Evolutionary conservation across 2,113 vertebrate genomes (phyloP).

Genomic region (Myxocyprinus asiaticus): DNA sequence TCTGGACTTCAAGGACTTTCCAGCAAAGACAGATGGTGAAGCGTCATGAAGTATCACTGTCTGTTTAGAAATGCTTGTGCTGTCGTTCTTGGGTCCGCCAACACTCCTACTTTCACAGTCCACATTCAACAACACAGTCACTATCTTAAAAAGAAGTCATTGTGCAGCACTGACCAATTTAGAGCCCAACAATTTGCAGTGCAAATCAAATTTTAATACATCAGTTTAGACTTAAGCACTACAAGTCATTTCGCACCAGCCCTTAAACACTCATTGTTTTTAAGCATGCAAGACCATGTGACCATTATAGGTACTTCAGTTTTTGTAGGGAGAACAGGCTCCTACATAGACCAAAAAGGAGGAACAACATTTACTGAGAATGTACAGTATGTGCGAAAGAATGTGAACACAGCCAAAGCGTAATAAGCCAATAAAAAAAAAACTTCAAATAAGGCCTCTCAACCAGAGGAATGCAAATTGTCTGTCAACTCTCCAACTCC

Average conservation of each 20-base stretch:
- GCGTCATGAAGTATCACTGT: not conserved
- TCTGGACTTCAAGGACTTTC: constrained; percentile 3
- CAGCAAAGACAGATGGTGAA: not conserved
- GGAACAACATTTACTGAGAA: not conserved
- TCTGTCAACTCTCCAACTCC: no score
- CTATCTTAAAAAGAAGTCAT: constrained; percentile 2
- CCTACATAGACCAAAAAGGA: not conserved
- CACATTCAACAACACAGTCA: constrained; percentile 2
- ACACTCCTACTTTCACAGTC: constrained; percentile 4
- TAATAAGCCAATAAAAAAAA: not conserved
- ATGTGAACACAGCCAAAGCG: constrained; percentile 18
- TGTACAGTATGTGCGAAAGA: not conserved
- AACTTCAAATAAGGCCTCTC: not conserved
- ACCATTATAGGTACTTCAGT: not conserved
- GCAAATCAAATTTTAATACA: constrained; percentile 29
- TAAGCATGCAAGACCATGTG: constrained; percentile 27
- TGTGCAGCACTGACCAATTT: not conserved
- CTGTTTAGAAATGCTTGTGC: constrained; percentile 1
- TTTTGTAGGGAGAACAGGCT: not conserved
- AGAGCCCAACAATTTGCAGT: constrained; percentile 20
- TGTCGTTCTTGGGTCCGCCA: not conserved
- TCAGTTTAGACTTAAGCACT: constrained; percentile 16
- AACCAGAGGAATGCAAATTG: not conserved
- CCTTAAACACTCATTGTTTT: not conserved
- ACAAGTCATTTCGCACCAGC: not conserved